A percentile compares a stretch with the other conserved stretches of the same genome.
phyloP scores from a whole-genome alignment of 1,140 invertebrate genomes.

The Thaumatotibia leucotreta region DNA sequence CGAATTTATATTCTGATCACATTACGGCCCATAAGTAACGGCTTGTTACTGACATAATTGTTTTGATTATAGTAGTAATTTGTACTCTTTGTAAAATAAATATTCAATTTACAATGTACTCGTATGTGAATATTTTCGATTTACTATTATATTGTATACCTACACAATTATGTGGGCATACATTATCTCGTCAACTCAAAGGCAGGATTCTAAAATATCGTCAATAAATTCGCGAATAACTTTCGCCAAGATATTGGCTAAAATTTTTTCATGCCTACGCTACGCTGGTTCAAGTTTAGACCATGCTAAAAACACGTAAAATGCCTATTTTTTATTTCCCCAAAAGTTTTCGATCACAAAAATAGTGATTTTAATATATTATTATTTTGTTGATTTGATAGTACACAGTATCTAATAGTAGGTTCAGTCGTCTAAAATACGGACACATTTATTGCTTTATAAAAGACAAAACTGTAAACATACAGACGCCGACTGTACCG shows the following conservation, averaged over 20 bases:
- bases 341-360: too few relatives aligned
- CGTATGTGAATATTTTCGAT: neutral
- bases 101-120: neutral
- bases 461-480: neutral
- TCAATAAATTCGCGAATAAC: too few relatives aligned
- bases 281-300: neutral
- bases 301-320: too few relatives aligned
- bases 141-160: neutral
- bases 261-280: neutral
- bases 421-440: neutral
- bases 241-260: too few relatives aligned
- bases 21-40: too few relatives aligned
- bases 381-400: too few relatives aligned
- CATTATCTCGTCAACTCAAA: too few relatives aligned
- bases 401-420: neutral
- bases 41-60: neutral
- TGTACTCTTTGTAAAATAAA: neutral
- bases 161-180: too few relatives aligned
- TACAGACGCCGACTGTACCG: neutral
- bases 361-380: too few relatives aligned
- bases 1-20: too few relatives aligned
- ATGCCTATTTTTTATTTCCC: too few relatives aligned
- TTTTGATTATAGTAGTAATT: neutral
- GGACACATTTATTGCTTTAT: neutral
- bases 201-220: too few relatives aligned